Conservation (phyloP, 2,797 vertebrate genomes). For the Muscicapa comitata region DNA sequence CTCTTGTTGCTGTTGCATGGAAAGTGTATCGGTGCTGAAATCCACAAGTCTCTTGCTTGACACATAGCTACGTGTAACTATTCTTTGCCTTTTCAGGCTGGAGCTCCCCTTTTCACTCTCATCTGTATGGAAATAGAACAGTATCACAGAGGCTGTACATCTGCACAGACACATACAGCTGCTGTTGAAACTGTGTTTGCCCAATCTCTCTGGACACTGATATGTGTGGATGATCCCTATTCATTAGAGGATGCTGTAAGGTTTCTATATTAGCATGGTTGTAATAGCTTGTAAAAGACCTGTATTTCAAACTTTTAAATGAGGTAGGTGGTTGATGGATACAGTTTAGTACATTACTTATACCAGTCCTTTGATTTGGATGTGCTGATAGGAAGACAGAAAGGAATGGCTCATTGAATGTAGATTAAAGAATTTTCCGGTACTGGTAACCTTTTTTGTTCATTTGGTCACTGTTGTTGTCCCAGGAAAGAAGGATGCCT, state of each 20-base stretch:
- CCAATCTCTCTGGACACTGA: background rate
- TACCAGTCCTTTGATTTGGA: background rate
- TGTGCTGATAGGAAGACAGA: background rate
- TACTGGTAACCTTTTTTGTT: background rate
- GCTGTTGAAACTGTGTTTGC: background rate
- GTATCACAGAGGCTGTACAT: background rate
- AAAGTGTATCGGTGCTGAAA: background rate
- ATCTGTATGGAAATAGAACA: background rate
- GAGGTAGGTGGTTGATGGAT: background rate
- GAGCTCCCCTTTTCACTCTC: background rate
- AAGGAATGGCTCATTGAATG: background rate
- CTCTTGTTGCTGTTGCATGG: background rate
- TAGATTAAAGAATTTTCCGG: background rate
- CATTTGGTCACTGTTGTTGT: background rate
- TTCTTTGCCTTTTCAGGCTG: accelerated
- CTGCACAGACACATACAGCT: background rate
- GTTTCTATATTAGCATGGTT: background rate
- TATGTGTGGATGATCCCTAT: background rate
- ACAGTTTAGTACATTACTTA: background rate
- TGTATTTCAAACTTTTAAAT: background rate
- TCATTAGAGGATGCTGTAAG: background rate
- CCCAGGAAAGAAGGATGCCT: background rate
- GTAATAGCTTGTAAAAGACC: background rate
- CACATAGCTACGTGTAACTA: background rate
- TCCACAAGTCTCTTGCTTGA: background rate